Evolutionary conservation across 2,888 invertebrate species (phyloP).

Genomic region (Apamea crenata): DNA sequence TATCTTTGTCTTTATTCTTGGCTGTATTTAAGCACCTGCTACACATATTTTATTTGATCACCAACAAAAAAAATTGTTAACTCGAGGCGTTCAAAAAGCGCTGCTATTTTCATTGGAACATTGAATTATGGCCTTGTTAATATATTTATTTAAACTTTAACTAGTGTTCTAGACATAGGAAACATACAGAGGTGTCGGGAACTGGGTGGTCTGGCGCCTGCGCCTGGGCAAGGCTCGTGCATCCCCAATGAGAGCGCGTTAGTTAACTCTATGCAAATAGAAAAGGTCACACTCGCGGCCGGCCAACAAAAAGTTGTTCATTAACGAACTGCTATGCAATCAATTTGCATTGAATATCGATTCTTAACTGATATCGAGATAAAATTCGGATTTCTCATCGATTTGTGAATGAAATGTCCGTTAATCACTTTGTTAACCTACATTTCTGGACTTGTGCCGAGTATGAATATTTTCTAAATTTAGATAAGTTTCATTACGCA

Average conservation of each 20-base stretch:
- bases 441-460: constrained; percentile 24
- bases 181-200: constrained; percentile 44
- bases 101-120: constrained; percentile 52
- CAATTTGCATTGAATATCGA: constrained; percentile 56
- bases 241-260: constrained; percentile 71
- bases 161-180: constrained; percentile 43
- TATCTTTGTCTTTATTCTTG: constrained; percentile 27
- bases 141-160: constrained; percentile 58
- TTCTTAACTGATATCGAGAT: constrained; percentile 49
- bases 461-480: constrained; percentile 31
- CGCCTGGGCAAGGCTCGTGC: constrained; percentile 65
- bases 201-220: constrained; percentile 72
- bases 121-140: constrained; percentile 59
- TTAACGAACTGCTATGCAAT: constrained; percentile 58
- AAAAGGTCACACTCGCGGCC: constrained; percentile 65
- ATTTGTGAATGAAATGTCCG: constrained; percentile 3
- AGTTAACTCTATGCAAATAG: constrained; percentile 72
- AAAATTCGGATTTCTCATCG: constrained; percentile 39
- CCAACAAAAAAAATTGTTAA: constrained; percentile 35
- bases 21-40: constrained; percentile 38
- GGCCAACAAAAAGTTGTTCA: constrained; percentile 63
- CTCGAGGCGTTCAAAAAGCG: constrained; percentile 51
- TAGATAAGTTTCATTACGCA: constrained; percentile 56
- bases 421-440: constrained; percentile 44
- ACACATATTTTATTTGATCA: constrained; percentile 26